Base-by-base conservation (phyloP, 2,888 invertebrate genomes). In the Lasius fuliginosus region DNA sequence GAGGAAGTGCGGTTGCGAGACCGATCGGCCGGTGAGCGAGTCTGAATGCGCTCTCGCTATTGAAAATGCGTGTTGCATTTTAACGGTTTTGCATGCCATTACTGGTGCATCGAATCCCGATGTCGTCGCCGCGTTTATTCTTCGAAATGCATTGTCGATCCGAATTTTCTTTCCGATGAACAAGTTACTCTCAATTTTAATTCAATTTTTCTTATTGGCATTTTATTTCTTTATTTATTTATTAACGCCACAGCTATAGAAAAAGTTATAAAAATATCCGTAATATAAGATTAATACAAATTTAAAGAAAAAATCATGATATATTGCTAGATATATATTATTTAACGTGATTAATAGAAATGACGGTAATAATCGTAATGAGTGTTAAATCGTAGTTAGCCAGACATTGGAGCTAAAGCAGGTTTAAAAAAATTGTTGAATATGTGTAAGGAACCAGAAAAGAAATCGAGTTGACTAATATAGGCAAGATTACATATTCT, bases 1-100 rank as follows among this genome's bases (percentile, higher is more conserved):
- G 84, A 88, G 89, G 87, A 90, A 90, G 90, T 89, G 84, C 86
- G 84, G 83, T 90, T 90, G 87, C 89, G 67, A 84, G 85, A 84
- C 49, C 60, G 65, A 79, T 67, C 68, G 74, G 68, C 36, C n/a
- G 83, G 76, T 53, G 81, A 83, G 40, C 64, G 36, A 74, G 73
- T 40, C 74, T 65, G 82, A 82, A 82, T 56, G 77, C 62, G 30
- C 62, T 49, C 65, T 73, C 65, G 65, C 82, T 83, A 69, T 82
- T 85, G 82, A 74, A 82, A 76, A 62, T 64, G 68, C 62, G 65
- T 84, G 53, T 79, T 36, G 69, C 64, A 71, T 71, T 60, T 81
- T 81, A 81, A 81, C 71, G 69, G 42, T 77, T 69, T 76, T 46
- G 64, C 65, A 46, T 27, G 58, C 18, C 40, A 40, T 73, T 73